A percentile compares a stretch with the other conserved stretches of the same genome.
These are phyloP conservation scores for Datnioides undecimradiatus DNA, from an alignment of 2,113 vertebrate genomes.

Conservation along the genomic window DNA sequence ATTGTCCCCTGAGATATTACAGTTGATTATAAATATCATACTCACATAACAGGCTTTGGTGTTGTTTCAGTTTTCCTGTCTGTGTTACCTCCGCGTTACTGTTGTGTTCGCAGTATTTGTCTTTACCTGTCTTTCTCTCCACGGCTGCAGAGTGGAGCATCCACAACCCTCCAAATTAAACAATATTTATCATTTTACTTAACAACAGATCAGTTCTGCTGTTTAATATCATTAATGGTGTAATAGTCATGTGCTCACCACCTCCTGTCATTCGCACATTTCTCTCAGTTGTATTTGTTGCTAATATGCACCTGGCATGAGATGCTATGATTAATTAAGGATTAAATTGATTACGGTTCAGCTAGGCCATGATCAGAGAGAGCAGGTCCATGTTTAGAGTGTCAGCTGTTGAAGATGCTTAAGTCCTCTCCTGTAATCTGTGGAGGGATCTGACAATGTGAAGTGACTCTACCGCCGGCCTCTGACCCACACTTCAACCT, in stretches of 20 bases:
- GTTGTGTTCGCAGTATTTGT: no score
- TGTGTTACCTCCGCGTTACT: no score
- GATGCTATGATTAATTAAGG: not conserved
- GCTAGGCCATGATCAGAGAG: not conserved
- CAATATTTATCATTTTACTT: not conserved
- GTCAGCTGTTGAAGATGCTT: slow-evolving; percentile 25
- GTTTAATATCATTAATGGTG: not conserved
- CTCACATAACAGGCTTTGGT: not conserved
- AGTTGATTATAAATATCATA: not conserved
- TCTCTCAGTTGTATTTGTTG: not conserved
- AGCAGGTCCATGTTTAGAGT: slow-evolving; percentile 4
- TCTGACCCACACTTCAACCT: slow-evolving; percentile 62
- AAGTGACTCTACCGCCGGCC: slow-evolving; percentile 56
- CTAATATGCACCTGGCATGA: not conserved
- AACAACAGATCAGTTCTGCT: not conserved
- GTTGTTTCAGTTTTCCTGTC: not conserved
- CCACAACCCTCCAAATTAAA: no score
- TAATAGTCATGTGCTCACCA: not conserved
- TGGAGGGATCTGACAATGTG: slow-evolving; percentile 51
- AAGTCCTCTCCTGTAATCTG: slow-evolving; percentile 44
- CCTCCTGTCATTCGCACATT: not conserved
- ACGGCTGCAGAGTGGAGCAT: not conserved
- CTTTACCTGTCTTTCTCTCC: not conserved
- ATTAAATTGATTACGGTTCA: not conserved
- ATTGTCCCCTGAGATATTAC: not conserved